A percentile compares a stretch with the other conserved stretches of the same genome.
phyloP scores from a whole-genome alignment of 2,888 invertebrate genomes.

The Ectemnius lituratus region DNA sequence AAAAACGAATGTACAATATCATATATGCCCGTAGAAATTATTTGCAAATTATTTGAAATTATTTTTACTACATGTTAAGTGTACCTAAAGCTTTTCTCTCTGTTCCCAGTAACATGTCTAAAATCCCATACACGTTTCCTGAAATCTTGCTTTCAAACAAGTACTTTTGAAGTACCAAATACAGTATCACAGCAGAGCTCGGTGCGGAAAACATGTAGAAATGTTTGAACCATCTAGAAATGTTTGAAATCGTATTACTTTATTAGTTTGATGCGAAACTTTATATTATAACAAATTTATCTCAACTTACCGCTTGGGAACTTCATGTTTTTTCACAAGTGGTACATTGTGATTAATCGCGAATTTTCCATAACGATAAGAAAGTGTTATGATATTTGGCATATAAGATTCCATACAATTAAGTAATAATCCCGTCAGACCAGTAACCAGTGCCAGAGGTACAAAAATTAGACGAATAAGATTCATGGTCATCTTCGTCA shows the following conservation, averaged over 20 bases:
- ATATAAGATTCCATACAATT: slow-evolving; percentile 83
- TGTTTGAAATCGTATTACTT: neutral
- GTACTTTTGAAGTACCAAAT: slow-evolving; percentile 79
- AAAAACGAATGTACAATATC: slow-evolving; percentile 59
- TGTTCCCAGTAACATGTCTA: slow-evolving; percentile 78
- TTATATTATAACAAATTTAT: slow-evolving; percentile 10
- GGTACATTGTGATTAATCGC: slow-evolving; percentile 79
- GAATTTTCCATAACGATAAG: slow-evolving; percentile 87
- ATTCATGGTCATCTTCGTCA: slow-evolving; percentile 58
- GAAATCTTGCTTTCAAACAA: slow-evolving; percentile 79
- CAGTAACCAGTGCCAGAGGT: slow-evolving; percentile 66
- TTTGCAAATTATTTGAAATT: neutral
- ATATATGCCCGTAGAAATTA: neutral
- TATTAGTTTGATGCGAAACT: slow-evolving; percentile 11
- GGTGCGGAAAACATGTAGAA: slow-evolving; percentile 87
- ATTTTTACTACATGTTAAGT: neutral
- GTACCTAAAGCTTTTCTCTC: slow-evolving; percentile 78
- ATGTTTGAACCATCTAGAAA: slow-evolving; percentile 85
- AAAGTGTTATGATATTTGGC: slow-evolving; percentile 83
- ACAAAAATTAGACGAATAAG: slow-evolving; percentile 67
- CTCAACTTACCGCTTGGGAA: slow-evolving; percentile 83
- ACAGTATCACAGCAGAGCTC: slow-evolving; percentile 79
- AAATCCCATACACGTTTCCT: slow-evolving; percentile 76
- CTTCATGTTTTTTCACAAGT: slow-evolving; percentile 79
- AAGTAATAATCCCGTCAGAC: slow-evolving; percentile 82